phyloP scores from a whole-genome alignment of 2,797 vertebrate species.

The Toxotes lorentzi region DNA sequence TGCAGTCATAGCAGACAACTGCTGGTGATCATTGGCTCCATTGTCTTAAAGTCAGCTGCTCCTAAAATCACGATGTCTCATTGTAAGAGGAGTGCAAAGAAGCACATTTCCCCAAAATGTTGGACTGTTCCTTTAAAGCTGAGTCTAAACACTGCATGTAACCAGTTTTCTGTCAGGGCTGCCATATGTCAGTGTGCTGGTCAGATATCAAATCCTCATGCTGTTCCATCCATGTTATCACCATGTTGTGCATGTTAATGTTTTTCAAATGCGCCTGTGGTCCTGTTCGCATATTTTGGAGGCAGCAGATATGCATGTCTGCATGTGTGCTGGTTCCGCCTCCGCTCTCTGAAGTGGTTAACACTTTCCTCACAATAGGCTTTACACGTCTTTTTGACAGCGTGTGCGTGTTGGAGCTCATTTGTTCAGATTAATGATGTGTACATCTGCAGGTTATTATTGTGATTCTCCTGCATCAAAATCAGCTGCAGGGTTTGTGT shows the following conservation, averaged over 20 bases:
- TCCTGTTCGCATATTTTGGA: conserved; percentile 38
- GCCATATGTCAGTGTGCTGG: conserved; percentile 22
- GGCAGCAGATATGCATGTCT: conserved; percentile 30
- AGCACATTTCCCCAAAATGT: neutral
- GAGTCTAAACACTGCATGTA: neutral
- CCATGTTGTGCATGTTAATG: conserved; percentile 7
- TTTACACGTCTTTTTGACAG: conserved; percentile 7
- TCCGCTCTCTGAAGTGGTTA: conserved; percentile 20
- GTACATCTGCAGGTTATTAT: conserved; percentile 64
- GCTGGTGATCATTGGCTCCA: conserved; percentile 19
- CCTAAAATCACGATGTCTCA: conserved; percentile 5
- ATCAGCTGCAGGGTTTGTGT: conserved; percentile 60
- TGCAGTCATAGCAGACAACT: conserved; percentile 18
- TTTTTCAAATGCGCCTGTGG: conserved; percentile 30
- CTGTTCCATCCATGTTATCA: neutral
- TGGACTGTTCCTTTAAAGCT: conserved; percentile 14
- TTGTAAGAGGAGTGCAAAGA: conserved; percentile 20
- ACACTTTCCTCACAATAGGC: neutral
- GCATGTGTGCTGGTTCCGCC: neutral
- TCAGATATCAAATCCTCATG: conserved; percentile 13
- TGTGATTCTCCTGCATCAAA: conserved; percentile 40
- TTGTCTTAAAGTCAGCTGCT: conserved; percentile 4
- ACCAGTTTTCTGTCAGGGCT: neutral
- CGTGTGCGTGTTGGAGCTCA: conserved; percentile 24
- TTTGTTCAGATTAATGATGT: conserved; percentile 36